phyloP scores from a whole-genome alignment of 2,113 vertebrate species.

The Phylloscopus whistleri region DNA sequence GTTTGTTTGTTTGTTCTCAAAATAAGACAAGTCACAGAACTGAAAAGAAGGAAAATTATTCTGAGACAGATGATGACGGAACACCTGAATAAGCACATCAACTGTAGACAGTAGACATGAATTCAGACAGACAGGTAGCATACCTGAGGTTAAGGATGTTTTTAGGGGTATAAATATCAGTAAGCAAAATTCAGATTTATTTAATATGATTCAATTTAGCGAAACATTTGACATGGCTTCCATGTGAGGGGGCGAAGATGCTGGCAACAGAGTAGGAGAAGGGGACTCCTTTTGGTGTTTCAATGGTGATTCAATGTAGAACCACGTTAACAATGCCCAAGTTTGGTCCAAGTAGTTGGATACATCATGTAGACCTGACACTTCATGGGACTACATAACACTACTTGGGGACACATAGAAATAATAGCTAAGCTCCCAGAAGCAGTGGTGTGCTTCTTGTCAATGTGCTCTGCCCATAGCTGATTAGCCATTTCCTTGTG shows the following conservation, averaged over 20 bases:
- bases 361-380: not conserved
- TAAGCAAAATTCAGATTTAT: not conserved
- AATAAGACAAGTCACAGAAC: not conserved
- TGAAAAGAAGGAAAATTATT: not conserved
- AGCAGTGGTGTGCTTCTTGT: not conserved
- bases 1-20: not conserved
- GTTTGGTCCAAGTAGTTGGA: not conserved
- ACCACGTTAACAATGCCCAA: not conserved
- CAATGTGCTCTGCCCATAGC: not conserved
- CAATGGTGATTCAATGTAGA: not conserved
- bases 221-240: not conserved
- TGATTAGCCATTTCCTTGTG: not conserved
- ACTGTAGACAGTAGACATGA: not conserved
- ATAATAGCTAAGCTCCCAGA: not conserved
- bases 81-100: not conserved
- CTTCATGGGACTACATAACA: not conserved
- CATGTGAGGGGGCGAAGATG: not conserved
- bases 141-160: not conserved
- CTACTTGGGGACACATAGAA: not conserved
- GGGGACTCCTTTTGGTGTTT: too few species aligned
- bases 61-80: not conserved
- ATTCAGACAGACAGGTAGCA: not conserved
- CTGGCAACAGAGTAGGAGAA: accelerated
- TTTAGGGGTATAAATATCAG: not conserved
- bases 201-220: not conserved